These are phyloP conservation scores for Ceramica pisi DNA, from an alignment of 2,888 invertebrate genomes.

Conservation along the genomic window DNA sequence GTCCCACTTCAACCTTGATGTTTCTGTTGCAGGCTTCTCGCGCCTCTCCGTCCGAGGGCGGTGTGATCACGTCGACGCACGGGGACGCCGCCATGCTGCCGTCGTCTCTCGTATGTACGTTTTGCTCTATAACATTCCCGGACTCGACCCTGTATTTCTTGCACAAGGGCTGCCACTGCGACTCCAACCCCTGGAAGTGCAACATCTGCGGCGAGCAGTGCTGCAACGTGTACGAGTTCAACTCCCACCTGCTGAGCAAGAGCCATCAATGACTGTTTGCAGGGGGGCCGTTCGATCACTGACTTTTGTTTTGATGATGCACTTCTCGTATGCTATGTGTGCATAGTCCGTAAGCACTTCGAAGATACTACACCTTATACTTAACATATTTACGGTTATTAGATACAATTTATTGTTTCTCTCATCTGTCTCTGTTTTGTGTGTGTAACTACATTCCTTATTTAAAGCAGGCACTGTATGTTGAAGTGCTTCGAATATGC, in stretches of 20 bases:
- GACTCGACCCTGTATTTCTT: constrained; percentile 99
- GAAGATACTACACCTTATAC: constrained; percentile 78
- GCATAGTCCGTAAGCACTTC: constrained; percentile 85
- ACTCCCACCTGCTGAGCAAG: constrained; percentile 98
- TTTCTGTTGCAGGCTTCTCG: constrained; percentile 81
- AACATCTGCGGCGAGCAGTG: constrained; percentile 99
- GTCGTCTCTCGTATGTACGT: constrained; percentile 94
- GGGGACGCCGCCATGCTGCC: constrained; percentile 91
- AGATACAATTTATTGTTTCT: constrained; percentile 59
- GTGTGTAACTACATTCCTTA: constrained; percentile 59
- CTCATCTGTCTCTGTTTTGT: constrained; percentile 63
- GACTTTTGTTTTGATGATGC: constrained; percentile 79
- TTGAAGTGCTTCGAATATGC: constrained; percentile 88
- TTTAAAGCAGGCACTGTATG: constrained; percentile 66
- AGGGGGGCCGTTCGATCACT: constrained; percentile 88
- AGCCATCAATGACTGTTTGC: constrained; percentile 95
- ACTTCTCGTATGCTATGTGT: constrained; percentile 78
- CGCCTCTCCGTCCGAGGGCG: constrained; percentile 88
- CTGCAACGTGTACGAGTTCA: constrained; percentile 98
- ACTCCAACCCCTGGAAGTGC: constrained; percentile 98
- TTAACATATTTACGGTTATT: constrained; percentile 59
- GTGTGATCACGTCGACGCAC: constrained; percentile 93
- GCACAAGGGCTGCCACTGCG: constrained; percentile 99
- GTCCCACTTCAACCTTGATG: constrained; percentile 26
- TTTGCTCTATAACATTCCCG: constrained; percentile 98